phyloP scores from a whole-genome alignment of 53 echinoderm and acorn worm species.

The Crossaster papposus region DNA sequence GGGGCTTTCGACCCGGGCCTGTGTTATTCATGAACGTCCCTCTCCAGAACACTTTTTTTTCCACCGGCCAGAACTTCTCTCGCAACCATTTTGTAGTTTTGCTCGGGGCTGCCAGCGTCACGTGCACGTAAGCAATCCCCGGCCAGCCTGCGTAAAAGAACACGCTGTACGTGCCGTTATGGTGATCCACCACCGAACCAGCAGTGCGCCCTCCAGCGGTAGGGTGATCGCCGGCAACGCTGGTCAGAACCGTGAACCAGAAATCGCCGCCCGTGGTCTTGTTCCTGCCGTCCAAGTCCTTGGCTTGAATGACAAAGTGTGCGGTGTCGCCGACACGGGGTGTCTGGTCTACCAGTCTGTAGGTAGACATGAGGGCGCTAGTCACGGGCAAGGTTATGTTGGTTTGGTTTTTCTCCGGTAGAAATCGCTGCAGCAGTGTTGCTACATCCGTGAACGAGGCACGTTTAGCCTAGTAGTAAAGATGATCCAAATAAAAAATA shows the following conservation, averaged over 20 bases:
- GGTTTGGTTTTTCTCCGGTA: no score
- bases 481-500: no score
- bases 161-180: constrained; percentile 74
- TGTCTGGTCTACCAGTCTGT: not conserved
- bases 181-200: constrained; percentile 58
- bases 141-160: constrained; percentile 75
- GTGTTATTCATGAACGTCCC: not conserved
- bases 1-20: not conserved
- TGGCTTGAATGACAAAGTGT: constrained; percentile 42
- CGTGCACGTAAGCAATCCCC: constrained; percentile 41
- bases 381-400: not conserved
- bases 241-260: constrained; percentile 46
- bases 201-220: constrained; percentile 60
- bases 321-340: constrained; percentile 39
- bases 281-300: constrained; percentile 24
- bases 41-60: constrained; percentile 32
- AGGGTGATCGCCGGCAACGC: not conserved
- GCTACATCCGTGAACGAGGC: no score
- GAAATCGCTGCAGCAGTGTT: no score
- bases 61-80: constrained; percentile 15
- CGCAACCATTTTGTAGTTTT: constrained; percentile 53
- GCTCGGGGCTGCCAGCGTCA: constrained; percentile 66
- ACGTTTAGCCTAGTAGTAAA: not conserved
- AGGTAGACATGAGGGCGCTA: constrained; percentile 33
- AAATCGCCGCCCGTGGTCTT: constrained; percentile 62